Base-by-base conservation (phyloP, 2,797 vertebrate species). In the Pantherophis alleghaniensis region DNA sequence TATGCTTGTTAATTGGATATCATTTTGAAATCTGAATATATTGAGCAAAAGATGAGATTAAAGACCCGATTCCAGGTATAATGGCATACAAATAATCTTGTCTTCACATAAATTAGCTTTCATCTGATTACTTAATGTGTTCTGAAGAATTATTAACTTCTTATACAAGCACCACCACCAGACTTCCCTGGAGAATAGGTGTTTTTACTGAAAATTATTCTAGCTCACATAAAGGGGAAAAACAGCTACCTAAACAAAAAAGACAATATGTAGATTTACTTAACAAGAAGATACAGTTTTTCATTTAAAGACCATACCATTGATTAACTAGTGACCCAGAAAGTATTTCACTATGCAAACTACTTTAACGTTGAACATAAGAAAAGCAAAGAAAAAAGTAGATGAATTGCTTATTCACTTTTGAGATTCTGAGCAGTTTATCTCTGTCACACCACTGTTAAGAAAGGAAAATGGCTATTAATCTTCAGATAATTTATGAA, bases 401-500 rank as follows among this genome's bases (percentile, higher is more conserved):
- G 95, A 97, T 96, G 28, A 97, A 96, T 97, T 97, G 96, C 90
- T 96, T 91, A 28, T 92, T 94, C 96, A 97, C 92, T 93, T 94
- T 96, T 96, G 89, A 96, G 95, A 92, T 95, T 26, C 37, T 93
- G 16, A 91, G 89, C 22, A 55, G 94, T 97, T 96, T 91, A 95
- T 97, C 96, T 97, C 95, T 97, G 95, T 96, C 96, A 95, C 91
- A 88, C 57, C 26, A 94, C 94, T 95, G 14, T 96, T 97, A 96
- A 94, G 90, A 96, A 96, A 93, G 94, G 95, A 93, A 95, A 1
- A 18, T 95, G 93, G 93, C 96, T 97, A 98, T 97, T 97, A 97
- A 96, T 97, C 95, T 96, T 93, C 94, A 95, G 96, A 96, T 97
- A 96, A 97, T 97, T 97, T 95, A 96, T 96, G 96, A 96, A 94